Percentiles rank a stretch among this genome's conserved stretches.
Conservation (phyloP, 2,888 invertebrate species). For the Ferrisia virgata region DNA sequence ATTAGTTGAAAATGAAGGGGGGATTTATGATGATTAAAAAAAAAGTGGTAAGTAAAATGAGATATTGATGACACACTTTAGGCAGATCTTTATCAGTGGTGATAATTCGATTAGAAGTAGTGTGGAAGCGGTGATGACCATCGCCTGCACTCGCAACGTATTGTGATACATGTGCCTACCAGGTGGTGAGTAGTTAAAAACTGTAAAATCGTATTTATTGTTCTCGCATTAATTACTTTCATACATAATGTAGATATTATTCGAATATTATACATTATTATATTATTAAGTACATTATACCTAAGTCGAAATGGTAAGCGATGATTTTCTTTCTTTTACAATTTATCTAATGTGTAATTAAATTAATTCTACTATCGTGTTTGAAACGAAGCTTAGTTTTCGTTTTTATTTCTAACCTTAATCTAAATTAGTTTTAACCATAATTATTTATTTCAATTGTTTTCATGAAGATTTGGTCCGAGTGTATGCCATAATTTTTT, state of each 20-base stretch:
- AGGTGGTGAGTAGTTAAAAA: constrained; percentile 40
- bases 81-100: constrained; percentile 42
- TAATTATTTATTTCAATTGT: neutral
- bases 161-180: constrained; percentile 37
- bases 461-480: no score
- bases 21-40: constrained; percentile 33
- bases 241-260: neutral
- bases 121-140: constrained; percentile 44
- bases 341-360: no score
- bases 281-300: neutral
- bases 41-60: constrained; percentile 42
- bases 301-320: neutral
- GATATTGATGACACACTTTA: constrained; percentile 44
- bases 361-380: no score
- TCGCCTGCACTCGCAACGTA: constrained; percentile 43
- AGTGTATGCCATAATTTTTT: neutral
- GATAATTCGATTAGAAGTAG: constrained; percentile 41
- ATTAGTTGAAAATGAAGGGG: constrained; percentile 5
- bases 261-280: neutral
- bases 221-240: neutral
- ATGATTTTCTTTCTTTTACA: neutral
- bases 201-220: constrained; percentile 29
- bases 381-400: neutral
- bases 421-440: neutral
- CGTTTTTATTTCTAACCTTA: neutral